phyloP scores from a whole-genome alignment of 2,888 invertebrate genomes.

The Uropetala carovei region DNA sequence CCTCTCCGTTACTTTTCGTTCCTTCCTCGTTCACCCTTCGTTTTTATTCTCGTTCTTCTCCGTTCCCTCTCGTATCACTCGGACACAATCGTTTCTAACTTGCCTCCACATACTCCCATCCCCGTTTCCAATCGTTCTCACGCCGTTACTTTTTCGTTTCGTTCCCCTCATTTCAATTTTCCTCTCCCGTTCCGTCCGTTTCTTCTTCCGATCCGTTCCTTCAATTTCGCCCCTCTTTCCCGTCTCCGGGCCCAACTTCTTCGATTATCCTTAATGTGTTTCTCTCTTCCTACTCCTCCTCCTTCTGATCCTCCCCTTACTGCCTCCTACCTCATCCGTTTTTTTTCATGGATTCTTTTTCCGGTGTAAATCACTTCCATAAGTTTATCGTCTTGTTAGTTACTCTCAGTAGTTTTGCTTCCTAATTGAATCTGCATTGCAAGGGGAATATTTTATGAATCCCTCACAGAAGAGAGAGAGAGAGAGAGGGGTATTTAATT shows the following conservation, averaged over 20 bases:
- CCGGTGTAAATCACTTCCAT: conserved; percentile 18
- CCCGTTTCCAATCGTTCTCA: background rate
- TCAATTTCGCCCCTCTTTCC: background rate
- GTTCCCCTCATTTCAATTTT: background rate
- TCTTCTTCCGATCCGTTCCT: background rate
- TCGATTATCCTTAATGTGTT: background rate
- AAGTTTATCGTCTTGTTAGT: conserved; percentile 43
- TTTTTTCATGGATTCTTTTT: no score
- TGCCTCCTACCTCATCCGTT: background rate
- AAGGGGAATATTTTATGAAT: conserved; percentile 21
- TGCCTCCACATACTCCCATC: background rate
- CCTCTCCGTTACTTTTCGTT: no score
- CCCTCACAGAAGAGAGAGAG: background rate
- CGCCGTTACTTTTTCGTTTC: background rate
- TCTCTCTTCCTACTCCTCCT: background rate
- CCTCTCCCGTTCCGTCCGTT: background rate
- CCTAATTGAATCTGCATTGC: conserved; percentile 49
- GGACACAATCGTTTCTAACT: background rate
- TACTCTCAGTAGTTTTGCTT: conserved; percentile 6
- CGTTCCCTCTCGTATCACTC: no score
- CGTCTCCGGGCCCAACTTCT: background rate
- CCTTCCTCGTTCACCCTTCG: no score
- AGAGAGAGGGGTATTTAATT: background rate
- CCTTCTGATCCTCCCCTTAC: background rate
- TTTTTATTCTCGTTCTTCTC: no score